Base-by-base conservation (phyloP, 1,140 invertebrate species). In the Hypsibius dujardini region DNA sequence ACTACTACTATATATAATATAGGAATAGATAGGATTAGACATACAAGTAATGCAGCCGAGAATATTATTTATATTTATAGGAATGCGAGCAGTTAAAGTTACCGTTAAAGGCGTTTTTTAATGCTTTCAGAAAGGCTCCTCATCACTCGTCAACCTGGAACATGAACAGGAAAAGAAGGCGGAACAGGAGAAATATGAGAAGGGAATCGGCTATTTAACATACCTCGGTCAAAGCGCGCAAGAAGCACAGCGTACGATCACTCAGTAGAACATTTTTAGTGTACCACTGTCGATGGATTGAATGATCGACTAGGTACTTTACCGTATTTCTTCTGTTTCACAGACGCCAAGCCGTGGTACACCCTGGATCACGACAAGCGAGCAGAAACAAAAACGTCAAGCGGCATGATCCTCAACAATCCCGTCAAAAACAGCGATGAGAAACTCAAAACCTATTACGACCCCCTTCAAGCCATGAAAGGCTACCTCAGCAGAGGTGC, bases 131-230 rank as follows among this genome's bases (percentile, higher is more conserved):
- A 81, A 83, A 75, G 74, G 74, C 45, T 71, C 83, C 1, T 59
- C 46, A 73, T n/a, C n/a, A n/a, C 70, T 67, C 15, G 47, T 14
- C 3, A 98, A 98, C 80, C 85, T 84, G 75, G 92, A 96, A 73
- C 87, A 93, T 80, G 90, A 95, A 77, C 85, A 85, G 74, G 94
- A 97, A 77, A 86, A 88, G 72, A 94, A 91, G 78, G 86, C 89
- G 73, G 92, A 95, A 78, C 86, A 89, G 79, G 92, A 97, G 79
- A 90, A 94, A 76, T 96, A 94, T 84, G 95, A 98, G 78, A 96
- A 96, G 77, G 90, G 92, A 81, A 94, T 98, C 76, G 95, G 95
- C 1, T 89, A 93, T 77, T 81, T 98, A 28, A 96, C 91, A 59
- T 97, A 96, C 82, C 82, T 98, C 70, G 94, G 92, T 0, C 93